These are phyloP conservation scores for Leptothorax acervorum DNA, from an alignment of 2,888 invertebrate genomes.

Conservation along the genomic window DNA sequence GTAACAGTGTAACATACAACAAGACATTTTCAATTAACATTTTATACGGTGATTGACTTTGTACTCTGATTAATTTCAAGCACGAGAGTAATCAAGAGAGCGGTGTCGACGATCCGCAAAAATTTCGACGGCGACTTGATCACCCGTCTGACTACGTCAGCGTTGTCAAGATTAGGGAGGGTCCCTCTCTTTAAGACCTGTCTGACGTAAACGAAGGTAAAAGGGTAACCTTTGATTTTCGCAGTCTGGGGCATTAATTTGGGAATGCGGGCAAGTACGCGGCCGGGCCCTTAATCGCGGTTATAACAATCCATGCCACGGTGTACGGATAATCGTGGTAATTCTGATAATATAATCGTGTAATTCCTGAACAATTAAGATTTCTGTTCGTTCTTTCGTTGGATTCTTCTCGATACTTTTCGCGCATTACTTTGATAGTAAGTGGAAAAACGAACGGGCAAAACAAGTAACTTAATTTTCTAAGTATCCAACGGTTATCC, in stretches of 20 bases:
- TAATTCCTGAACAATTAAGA: slow-evolving; percentile 2
- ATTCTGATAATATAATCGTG: neutral
- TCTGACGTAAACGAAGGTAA: slow-evolving; percentile 64
- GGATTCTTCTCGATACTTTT: too few species aligned
- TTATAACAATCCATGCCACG: neutral
- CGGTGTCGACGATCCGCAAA: slow-evolving; percentile 36
- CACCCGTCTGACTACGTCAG: slow-evolving; percentile 40
- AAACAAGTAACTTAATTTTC: slow-evolving; percentile 26
- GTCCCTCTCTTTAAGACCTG: slow-evolving; percentile 52
- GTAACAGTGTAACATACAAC: neutral
- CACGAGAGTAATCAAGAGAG: slow-evolving; percentile 39
- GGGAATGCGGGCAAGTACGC: slow-evolving; percentile 70
- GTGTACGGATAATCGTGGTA: neutral
- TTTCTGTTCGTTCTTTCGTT: neutral
- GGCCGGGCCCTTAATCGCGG: slow-evolving; percentile 57
- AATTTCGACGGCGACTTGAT: slow-evolving; percentile 54
- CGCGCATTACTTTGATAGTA: neutral
- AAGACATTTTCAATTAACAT: slow-evolving; percentile 25
- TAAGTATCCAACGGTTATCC: neutral
- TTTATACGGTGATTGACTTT: slow-evolving; percentile 7
- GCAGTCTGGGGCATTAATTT: slow-evolving; percentile 65
- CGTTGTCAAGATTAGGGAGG: slow-evolving; percentile 60
- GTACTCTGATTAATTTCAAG: slow-evolving; percentile 54
- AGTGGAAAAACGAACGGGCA: neutral
- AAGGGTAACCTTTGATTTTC: slow-evolving; percentile 73